A percentile compares a stretch with the other conserved stretches of the same genome.
phyloP scores from a whole-genome alignment of 2,888 invertebrate genomes.

The Stictocephala bisonia region DNA sequence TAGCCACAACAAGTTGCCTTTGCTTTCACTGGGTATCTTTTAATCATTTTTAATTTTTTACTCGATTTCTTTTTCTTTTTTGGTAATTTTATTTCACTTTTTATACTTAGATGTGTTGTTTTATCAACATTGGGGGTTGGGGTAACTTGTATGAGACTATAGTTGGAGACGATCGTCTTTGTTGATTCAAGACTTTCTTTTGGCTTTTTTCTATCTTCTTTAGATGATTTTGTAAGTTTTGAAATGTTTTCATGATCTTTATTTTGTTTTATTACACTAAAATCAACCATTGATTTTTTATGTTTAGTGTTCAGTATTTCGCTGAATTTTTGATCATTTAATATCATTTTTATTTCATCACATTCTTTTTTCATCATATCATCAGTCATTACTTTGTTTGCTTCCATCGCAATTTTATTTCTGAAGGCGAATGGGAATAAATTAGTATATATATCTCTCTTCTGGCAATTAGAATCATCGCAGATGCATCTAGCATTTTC shows the following conservation, averaged over 20 bases:
- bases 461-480: not conserved
- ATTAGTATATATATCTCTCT: not conserved
- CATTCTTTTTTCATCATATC: constrained; percentile 15
- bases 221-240: too few species aligned
- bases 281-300: too few species aligned
- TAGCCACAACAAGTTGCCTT: constrained; percentile 1
- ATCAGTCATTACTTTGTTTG: not conserved
- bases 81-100: not conserved
- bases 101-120: too few species aligned
- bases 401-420: constrained; percentile 4
- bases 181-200: too few species aligned
- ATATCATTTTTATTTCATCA: constrained; percentile 6
- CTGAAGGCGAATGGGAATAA: not conserved
- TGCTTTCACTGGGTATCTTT: not conserved
- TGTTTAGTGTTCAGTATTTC: too few species aligned
- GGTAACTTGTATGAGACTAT: too few species aligned
- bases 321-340: not conserved
- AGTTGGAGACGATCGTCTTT: too few species aligned
- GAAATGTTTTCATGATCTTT: too few species aligned
- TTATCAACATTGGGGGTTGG: too few species aligned
- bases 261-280: too few species aligned
- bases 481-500: not conserved
- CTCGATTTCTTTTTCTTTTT: not conserved
- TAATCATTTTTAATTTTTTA: not conserved
- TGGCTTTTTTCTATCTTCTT: too few species aligned